These are phyloP conservation scores for Aselliscus stoliczkanus DNA, from an alignment of 2,797 vertebrate genomes.

Conservation along the genomic window DNA sequence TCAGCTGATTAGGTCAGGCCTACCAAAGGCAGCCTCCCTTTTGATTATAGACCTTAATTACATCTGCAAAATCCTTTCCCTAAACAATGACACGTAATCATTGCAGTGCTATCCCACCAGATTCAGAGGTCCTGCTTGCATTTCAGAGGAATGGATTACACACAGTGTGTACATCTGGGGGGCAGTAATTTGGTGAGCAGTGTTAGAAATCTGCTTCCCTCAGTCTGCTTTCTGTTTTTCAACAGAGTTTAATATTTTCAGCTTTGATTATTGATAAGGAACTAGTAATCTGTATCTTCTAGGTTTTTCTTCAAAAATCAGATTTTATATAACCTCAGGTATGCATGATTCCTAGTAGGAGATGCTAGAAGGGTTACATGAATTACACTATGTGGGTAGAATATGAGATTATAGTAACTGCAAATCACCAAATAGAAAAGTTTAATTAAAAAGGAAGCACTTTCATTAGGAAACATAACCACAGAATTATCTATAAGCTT, in stretches of 20 bases:
- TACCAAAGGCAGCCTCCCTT: neutral
- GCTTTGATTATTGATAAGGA: neutral
- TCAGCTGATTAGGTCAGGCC: neutral
- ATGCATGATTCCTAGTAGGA: neutral
- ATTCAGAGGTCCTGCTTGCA: neutral
- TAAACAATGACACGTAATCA: neutral
- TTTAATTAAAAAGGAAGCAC: neutral
- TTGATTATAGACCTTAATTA: neutral
- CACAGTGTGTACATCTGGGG: fast-evolving
- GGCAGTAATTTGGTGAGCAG: neutral
- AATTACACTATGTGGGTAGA: fast-evolving
- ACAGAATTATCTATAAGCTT: neutral
- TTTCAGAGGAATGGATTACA: neutral
- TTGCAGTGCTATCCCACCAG: neutral
- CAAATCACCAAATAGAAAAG: neutral
- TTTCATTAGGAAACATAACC: neutral
- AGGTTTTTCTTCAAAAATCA: neutral
- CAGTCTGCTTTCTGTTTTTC: neutral
- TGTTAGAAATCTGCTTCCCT: neutral
- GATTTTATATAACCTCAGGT: neutral
- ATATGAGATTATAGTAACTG: neutral
- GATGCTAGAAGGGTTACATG: neutral
- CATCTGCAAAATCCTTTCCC: neutral
- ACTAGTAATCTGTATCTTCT: neutral
- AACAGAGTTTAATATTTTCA: neutral